Evolutionary conservation across 2,113 vertebrate species (phyloP).

Genomic region (Dipodomys stephensi): DNA sequence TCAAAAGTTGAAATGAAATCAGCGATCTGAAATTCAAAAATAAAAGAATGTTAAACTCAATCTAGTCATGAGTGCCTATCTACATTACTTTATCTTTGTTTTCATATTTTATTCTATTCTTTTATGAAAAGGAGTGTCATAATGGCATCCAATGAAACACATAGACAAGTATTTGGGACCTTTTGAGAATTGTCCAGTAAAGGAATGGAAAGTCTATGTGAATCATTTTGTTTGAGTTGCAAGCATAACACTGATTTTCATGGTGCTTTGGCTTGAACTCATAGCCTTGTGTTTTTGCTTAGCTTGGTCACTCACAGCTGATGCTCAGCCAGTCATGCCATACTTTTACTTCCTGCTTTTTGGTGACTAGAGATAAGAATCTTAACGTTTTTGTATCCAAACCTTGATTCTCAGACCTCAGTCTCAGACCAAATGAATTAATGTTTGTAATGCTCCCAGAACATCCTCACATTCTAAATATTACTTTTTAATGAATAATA

Average conservation of each 20-base stretch:
- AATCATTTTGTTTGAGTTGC: not conserved
- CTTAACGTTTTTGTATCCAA: too few species aligned
- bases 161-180: not conserved
- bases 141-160: not conserved
- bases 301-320: too few species aligned
- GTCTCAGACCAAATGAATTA: not conserved
- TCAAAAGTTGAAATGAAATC: not conserved
- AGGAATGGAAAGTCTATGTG: not conserved
- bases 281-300: too few species aligned
- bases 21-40: not conserved
- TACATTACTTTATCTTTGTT: not conserved
- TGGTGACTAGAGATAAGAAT: too few species aligned
- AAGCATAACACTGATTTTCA: not conserved
- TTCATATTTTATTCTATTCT: not conserved
- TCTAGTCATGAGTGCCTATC: not conserved
- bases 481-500: not conserved
- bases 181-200: not conserved
- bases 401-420: too few species aligned
- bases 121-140: not conserved
- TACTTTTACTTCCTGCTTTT: too few species aligned
- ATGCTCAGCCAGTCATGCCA: too few species aligned
- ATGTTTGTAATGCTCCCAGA: not conserved
- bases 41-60: not conserved
- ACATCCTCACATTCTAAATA: not conserved
- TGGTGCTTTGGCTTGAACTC: not conserved